Evolutionary conservation across 2,797 vertebrate genomes (phyloP).

Genomic region (Anguilla obscura): DNA sequence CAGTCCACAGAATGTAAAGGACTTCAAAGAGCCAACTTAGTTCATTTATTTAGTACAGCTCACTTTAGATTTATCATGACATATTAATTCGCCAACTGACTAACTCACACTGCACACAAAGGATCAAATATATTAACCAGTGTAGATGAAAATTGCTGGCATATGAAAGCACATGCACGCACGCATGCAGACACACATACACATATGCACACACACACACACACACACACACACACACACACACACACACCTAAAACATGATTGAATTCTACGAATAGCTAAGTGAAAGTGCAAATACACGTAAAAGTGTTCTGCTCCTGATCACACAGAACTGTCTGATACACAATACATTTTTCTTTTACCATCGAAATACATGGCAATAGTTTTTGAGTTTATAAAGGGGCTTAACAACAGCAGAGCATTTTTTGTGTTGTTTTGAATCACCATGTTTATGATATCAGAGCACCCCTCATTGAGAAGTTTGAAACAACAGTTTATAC

Average conservation of each 20-base stretch:
- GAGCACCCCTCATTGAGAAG: no score
- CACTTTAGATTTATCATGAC: neutral
- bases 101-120: neutral
- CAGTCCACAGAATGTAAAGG: neutral
- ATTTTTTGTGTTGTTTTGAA: no score
- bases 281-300: no score
- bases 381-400: no score
- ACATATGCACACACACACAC: neutral
- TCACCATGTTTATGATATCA: no score
- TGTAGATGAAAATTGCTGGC: neutral
- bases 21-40: slow-evolving; percentile 1
- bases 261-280: neutral
- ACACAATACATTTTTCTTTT: no score
- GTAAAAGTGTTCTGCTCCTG: no score
- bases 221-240: neutral
- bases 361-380: no score
- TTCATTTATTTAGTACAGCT: neutral
- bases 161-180: neutral
- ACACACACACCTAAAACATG: neutral
- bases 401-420: no score
- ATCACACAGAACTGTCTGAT: no score
- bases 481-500: no score
- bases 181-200: neutral
- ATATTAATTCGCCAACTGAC: neutral
- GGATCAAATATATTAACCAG: neutral